These are phyloP conservation scores for Dendronephthya gigantea DNA, from an alignment of 64 coral and sea anemone species.

Conservation along the genomic window DNA sequence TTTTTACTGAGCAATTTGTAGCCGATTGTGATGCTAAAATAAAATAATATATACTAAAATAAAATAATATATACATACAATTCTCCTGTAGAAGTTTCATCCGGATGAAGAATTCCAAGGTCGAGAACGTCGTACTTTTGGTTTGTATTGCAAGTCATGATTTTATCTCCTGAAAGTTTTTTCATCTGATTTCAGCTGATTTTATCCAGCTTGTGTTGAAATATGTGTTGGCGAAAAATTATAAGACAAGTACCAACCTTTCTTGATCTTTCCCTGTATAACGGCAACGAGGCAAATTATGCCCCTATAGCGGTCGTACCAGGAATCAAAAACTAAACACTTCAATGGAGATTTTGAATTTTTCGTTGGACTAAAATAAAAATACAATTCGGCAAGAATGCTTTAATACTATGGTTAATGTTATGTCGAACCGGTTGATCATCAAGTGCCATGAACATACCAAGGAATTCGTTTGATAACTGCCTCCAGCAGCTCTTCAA, in stretches of 20 bases:
- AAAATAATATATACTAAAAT: background rate
- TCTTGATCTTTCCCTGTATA: background rate
- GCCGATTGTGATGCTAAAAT: no score
- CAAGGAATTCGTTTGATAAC: conserved; percentile 57
- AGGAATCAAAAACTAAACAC: conserved; percentile 7
- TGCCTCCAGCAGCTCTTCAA: conserved; percentile 42
- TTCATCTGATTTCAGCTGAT: no score
- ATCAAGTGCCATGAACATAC: conserved; percentile 1
- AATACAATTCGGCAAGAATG: no score
- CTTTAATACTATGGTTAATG: no score
- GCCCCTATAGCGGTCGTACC: conserved; percentile 14
- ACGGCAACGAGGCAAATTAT: conserved; percentile 5
- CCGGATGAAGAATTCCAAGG: conserved; percentile 83
- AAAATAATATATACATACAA: conserved; percentile 45
- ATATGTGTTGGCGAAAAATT: no score
- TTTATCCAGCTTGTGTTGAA: no score
- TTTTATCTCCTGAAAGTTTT: conserved; percentile 51
- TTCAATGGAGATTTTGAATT: background rate
- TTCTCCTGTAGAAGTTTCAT: conserved; percentile 61
- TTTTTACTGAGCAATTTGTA: no score
- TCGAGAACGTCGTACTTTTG: conserved; percentile 85
- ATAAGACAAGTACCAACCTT: background rate
- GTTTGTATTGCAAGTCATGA: conserved; percentile 59
- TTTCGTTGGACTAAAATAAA: background rate
- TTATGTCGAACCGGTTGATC: background rate